Conservation (phyloP, 2,797 vertebrate species). For the Loriculus beryllinus region DNA sequence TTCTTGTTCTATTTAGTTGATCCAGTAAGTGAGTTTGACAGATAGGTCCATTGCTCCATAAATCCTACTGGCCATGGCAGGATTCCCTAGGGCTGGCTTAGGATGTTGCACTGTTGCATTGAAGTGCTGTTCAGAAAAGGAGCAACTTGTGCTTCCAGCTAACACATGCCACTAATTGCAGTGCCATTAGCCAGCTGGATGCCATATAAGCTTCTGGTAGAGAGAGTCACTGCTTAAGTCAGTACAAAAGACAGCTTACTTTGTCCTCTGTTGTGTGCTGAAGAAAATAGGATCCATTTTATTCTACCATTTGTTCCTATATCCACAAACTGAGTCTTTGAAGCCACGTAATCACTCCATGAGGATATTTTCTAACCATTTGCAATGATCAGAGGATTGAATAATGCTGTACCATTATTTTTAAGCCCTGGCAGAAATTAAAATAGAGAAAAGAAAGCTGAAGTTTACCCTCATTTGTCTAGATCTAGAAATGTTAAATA, state of each 20-base stretch:
- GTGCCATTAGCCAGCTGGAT: not conserved
- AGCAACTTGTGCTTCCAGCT: not conserved
- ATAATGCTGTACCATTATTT: not conserved
- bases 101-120: not conserved
- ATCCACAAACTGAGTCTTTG: not conserved
- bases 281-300: not conserved
- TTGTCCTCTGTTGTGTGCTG: not conserved
- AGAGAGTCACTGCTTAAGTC: not conserved
- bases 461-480: not conserved
- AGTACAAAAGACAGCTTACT: not conserved
- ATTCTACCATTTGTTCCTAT: not conserved
- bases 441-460: conserved; percentile 7
- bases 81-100: not conserved
- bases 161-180: not conserved
- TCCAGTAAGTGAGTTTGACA: not conserved
- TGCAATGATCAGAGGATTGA: not conserved
- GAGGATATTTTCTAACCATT: not conserved
- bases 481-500: conserved; percentile 30
- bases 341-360: not conserved
- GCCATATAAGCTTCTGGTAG: not conserved
- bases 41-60: not conserved
- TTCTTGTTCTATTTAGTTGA: not conserved
- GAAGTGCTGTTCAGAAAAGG: not conserved
- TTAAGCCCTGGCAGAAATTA: not conserved
- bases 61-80: not conserved